These are phyloP conservation scores for Haliclystus octoradiatus DNA, from an alignment of 30 jellyfish, hydroid and myxozoan species.

Conservation along the genomic window DNA sequence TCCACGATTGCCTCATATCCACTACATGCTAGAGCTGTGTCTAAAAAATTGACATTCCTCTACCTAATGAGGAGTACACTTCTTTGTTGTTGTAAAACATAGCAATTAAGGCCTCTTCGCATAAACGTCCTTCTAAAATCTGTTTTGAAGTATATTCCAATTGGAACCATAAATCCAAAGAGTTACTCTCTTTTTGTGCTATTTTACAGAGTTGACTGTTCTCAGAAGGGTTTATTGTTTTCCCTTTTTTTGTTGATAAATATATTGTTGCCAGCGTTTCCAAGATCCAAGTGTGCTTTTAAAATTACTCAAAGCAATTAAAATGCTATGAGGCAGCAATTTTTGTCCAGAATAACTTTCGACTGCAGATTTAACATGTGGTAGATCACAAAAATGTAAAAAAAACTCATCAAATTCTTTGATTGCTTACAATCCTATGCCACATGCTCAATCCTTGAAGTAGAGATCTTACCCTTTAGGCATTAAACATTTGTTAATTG, in stretches of 20 bases:
- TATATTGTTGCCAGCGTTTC: not conserved
- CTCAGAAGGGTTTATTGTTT: not conserved
- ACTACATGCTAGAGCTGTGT: conserved; percentile 7
- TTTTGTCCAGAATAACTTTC: not conserved
- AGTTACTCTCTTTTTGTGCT: no score
- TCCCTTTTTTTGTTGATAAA: not conserved
- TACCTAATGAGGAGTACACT: conserved; percentile 3
- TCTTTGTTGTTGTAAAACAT: not conserved
- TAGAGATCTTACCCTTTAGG: not conserved
- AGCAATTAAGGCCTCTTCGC: not conserved
- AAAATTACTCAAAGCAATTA: not conserved
- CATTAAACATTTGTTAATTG: not conserved
- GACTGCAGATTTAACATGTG: not conserved
- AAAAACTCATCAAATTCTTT: conserved; percentile 1
- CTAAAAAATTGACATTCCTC: conserved; percentile 10
- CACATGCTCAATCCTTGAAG: not conserved
- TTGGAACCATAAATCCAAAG: conserved; percentile 6
- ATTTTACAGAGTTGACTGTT: not conserved
- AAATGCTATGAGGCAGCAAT: conserved; percentile 3
- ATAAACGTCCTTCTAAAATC: not conserved
- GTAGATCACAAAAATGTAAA: conserved; percentile 1
- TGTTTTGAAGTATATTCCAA: not conserved
- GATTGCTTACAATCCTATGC: conserved; percentile 1
- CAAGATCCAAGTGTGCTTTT: no score
- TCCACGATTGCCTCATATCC: conserved; percentile 28